Conservation (phyloP, 2,113 vertebrate species). For the Spermophilus dauricus region DNA sequence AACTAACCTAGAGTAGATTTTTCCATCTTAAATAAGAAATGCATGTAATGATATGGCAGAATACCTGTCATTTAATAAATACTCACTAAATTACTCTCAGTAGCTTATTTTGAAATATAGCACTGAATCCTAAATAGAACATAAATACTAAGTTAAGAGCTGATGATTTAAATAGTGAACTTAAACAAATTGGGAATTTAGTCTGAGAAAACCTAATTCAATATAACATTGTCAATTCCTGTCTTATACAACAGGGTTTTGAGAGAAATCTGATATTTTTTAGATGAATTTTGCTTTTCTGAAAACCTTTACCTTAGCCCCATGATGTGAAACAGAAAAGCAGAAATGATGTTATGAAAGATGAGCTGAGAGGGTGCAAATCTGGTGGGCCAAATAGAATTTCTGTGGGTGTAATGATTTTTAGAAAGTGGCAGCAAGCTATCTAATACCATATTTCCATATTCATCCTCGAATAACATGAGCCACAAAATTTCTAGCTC, state of each 20-base stretch:
- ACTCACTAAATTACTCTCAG: background rate
- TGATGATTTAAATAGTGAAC: background rate
- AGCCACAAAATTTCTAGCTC: conserved; percentile 55
- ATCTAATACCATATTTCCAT: conserved; percentile 66
- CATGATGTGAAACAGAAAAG: background rate
- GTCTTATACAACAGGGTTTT: conserved; percentile 38
- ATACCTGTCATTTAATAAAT: background rate
- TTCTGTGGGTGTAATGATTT: conserved; percentile 32
- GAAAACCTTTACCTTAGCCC: conserved; percentile 5
- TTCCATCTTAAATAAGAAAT: conserved; percentile 10
- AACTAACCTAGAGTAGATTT: background rate
- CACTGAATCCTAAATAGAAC: conserved; percentile 31
- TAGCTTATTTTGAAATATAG: background rate
- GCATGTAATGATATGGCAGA: background rate
- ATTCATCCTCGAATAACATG: conserved; percentile 7
- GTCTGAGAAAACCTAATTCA: conserved; percentile 46
- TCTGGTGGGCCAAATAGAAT: conserved; percentile 14
- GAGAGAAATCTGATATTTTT: conserved; percentile 49
- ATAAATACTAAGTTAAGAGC: background rate
- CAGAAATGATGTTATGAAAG: background rate
- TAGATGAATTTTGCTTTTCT: background rate
- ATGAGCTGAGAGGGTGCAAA: background rate
- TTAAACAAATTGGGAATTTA: conserved; percentile 9
- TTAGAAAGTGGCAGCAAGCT: conserved; percentile 63
- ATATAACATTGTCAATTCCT: conserved; percentile 44